Conservation (phyloP, 2,888 invertebrate genomes). For the Drosophila nr. fundita region DNA sequence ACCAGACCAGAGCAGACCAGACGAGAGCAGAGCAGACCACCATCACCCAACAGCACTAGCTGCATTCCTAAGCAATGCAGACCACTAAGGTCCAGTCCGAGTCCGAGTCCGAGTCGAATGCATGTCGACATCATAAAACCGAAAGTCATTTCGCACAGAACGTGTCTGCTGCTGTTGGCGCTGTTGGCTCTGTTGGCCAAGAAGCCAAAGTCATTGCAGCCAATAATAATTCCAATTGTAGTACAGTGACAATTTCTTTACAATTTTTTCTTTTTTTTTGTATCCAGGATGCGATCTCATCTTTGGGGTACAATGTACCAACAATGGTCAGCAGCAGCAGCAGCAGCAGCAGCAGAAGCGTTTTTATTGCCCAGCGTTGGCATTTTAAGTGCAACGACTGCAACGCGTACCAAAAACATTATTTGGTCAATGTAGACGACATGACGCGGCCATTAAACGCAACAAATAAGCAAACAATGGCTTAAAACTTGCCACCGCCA, state of each 20-base stretch:
- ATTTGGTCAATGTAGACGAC: slow-evolving; percentile 81
- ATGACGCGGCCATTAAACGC: slow-evolving; percentile 79
- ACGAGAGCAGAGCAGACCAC: not conserved
- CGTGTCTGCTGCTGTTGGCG: slow-evolving; percentile 58
- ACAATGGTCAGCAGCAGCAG: slow-evolving; percentile 72
- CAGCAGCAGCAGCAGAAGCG: slow-evolving; percentile 21
- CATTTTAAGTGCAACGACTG: slow-evolving; percentile 77
- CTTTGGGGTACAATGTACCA: slow-evolving; percentile 78
- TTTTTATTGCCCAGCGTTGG: slow-evolving; percentile 83
- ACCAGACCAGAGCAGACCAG: not conserved
- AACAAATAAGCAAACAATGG: slow-evolving; percentile 79
- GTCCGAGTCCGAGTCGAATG: slow-evolving; percentile 51
- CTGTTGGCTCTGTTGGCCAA: slow-evolving; percentile 42
- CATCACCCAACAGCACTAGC: slow-evolving; percentile 11
- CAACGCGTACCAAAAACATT: slow-evolving; percentile 60
- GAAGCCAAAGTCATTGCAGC: slow-evolving; percentile 81
- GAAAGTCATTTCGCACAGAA: slow-evolving; percentile 81
- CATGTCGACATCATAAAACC: slow-evolving; percentile 80
- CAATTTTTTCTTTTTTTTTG: slow-evolving; percentile 6
- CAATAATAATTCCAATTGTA: slow-evolving; percentile 82
- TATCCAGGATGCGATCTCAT: slow-evolving; percentile 53
- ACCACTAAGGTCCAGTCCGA: slow-evolving; percentile 28
- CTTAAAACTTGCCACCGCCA: slow-evolving; percentile 25
- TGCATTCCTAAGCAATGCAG: slow-evolving; percentile 48
- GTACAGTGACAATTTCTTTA: slow-evolving; percentile 76